Percentiles rank a stretch among this genome's conserved stretches.
Evolutionary conservation across 2,113 vertebrate species (phyloP).

Genomic region (Bos javanicus): DNA sequence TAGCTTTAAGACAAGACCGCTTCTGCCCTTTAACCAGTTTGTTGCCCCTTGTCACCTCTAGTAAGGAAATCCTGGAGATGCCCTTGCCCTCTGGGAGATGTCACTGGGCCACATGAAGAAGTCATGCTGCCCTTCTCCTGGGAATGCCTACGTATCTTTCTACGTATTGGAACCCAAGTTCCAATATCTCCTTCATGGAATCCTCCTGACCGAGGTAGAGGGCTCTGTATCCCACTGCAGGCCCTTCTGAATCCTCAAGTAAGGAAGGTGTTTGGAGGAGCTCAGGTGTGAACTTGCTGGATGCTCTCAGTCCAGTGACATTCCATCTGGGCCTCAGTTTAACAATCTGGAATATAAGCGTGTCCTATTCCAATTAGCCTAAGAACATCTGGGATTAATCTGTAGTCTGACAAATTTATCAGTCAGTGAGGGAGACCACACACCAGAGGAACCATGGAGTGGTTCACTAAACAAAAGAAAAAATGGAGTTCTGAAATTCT

Average conservation of each 20-base stretch:
- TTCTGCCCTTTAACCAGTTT: not conserved
- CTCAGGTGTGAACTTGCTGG: not conserved
- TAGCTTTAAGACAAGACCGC: not conserved
- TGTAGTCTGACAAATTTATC: not conserved
- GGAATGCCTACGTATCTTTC: not conserved
- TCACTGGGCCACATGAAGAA: not conserved
- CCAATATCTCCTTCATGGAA: not conserved
- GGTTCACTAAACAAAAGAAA: conserved; percentile 20
- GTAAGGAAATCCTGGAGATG: not conserved
- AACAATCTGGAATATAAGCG: not conserved
- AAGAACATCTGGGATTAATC: not conserved
- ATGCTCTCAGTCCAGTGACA: not conserved
- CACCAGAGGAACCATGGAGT: not conserved
- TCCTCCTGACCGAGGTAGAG: not conserved
- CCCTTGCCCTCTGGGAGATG: not conserved
- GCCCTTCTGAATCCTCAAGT: not conserved
- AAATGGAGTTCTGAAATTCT: not conserved
- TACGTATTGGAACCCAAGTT: not conserved
- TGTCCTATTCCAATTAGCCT: not conserved
- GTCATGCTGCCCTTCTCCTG: not conserved
- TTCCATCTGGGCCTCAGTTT: not conserved
- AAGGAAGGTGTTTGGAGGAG: not conserved
- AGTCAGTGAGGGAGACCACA: not conserved
- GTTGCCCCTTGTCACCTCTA: not conserved
- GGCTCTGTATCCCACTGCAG: not conserved